Conservation (phyloP, 2,797 vertebrate species). For the Euthynnus affinis region DNA sequence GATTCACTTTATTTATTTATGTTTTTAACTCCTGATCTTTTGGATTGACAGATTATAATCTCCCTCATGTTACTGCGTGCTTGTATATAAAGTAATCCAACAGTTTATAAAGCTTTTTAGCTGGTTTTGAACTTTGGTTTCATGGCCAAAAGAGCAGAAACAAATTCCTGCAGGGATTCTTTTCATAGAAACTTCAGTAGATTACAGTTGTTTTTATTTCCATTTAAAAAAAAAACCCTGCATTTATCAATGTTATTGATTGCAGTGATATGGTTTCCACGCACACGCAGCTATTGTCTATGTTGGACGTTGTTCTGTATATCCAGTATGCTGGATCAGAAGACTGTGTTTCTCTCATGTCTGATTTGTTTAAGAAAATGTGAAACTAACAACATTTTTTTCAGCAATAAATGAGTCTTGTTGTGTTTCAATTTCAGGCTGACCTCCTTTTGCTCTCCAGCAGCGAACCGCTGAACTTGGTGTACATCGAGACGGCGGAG, state of each 20-base stretch:
- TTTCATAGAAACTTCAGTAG: background rate
- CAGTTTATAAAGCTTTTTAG: background rate
- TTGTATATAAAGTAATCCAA: background rate
- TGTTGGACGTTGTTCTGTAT: background rate
- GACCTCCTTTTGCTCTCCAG: slow-evolving; percentile 94
- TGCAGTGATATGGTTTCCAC: background rate
- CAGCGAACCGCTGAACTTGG: slow-evolving; percentile 93
- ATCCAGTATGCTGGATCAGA: background rate
- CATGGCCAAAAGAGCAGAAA: too few relatives aligned
- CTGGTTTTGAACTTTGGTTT: background rate
- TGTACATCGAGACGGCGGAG: slow-evolving; percentile 95
- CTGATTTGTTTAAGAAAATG: background rate
- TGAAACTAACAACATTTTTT: background rate
- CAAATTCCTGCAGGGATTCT: background rate
- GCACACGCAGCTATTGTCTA: too few relatives aligned
- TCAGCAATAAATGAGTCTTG: background rate
- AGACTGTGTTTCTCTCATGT: background rate
- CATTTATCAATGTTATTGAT: background rate
- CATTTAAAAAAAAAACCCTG: background rate
- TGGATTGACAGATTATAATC: too few relatives aligned
- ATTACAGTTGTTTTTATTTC: background rate
- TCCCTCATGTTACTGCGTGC: too few relatives aligned
- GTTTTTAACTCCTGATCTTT: too few relatives aligned
- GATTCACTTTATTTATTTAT: background rate
- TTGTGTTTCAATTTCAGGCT: slow-evolving; percentile 85